phyloP scores from a whole-genome alignment of 2,113 vertebrate genomes.

The Lophochroa leadbeateri region DNA sequence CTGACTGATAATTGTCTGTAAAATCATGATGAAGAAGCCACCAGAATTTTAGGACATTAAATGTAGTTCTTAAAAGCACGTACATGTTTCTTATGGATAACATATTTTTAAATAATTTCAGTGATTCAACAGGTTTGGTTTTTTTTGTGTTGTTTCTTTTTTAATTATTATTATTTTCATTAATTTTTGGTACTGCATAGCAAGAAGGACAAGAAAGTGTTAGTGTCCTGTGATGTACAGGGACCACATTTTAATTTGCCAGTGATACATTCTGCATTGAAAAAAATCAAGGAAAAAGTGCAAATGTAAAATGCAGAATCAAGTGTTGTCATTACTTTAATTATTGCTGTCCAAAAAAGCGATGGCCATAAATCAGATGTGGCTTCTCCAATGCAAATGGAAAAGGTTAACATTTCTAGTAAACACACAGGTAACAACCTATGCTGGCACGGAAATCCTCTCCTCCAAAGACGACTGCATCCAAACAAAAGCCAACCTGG shows the following conservation, averaged over 20 bases:
- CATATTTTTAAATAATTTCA: not conserved
- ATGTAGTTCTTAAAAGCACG: not conserved
- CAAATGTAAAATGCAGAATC: not conserved
- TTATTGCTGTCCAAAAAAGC: not conserved
- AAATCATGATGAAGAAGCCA: not conserved
- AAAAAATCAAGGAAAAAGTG: not conserved
- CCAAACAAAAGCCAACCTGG: conserved; percentile 85
- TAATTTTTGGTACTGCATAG: not conserved
- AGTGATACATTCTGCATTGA: not conserved
- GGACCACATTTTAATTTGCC: not conserved
- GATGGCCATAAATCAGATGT: not conserved
- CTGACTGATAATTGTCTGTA: not conserved
- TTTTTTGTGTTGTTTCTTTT: not conserved
- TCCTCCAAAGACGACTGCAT: conserved; percentile 94
- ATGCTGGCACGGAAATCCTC: conserved; percentile 99
- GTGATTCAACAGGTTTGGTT: not conserved
- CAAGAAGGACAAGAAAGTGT: not conserved
- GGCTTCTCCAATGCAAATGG: not conserved
- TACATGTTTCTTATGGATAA: not conserved
- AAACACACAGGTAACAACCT: conserved; percentile 77
- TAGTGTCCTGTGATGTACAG: not conserved
- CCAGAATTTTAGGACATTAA: not conserved
- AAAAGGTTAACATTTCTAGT: not conserved
- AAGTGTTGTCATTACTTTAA: not conserved
- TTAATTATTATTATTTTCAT: not conserved